These are phyloP conservation scores for Epizoanthus rinbou DNA, from an alignment of 92 coral and sea anemone genomes.

Conservation along the genomic window DNA sequence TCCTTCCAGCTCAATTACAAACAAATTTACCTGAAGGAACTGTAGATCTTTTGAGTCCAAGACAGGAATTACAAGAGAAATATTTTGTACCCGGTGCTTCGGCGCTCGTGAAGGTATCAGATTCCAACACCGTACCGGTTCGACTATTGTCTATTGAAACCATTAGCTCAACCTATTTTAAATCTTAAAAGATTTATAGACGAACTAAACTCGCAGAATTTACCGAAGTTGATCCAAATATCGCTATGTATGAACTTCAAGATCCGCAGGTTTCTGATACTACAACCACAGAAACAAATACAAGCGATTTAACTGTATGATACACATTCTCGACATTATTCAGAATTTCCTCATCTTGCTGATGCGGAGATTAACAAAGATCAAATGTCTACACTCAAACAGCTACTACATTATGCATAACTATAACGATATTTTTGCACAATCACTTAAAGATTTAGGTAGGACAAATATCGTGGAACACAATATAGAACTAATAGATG, in stretches of 20 bases:
- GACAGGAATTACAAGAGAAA: background rate
- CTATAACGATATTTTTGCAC: background rate
- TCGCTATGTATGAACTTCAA: slow-evolving; percentile 3
- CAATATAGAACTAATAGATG: background rate
- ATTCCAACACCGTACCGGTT: slow-evolving; percentile 3
- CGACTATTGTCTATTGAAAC: slow-evolving; percentile 6
- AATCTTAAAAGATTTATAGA: background rate
- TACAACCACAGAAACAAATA: background rate
- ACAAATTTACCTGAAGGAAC: background rate
- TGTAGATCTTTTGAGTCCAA: background rate
- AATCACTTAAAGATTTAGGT: background rate
- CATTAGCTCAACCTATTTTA: background rate
- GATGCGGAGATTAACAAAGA: too few relatives aligned
- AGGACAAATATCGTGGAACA: slow-evolving; percentile 1
- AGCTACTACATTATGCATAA: background rate
- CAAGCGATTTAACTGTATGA: background rate
- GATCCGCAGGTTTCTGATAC: background rate
- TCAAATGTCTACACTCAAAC: background rate
- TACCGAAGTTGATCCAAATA: background rate
- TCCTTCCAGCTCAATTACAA: background rate
- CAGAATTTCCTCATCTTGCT: too few relatives aligned
- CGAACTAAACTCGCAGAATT: background rate
- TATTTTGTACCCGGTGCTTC: background rate
- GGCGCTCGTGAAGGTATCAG: background rate
- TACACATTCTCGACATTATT: background rate